These are phyloP conservation scores for Sporophila hypoxantha DNA, from an alignment of 2,113 vertebrate genomes.

Conservation along the genomic window DNA sequence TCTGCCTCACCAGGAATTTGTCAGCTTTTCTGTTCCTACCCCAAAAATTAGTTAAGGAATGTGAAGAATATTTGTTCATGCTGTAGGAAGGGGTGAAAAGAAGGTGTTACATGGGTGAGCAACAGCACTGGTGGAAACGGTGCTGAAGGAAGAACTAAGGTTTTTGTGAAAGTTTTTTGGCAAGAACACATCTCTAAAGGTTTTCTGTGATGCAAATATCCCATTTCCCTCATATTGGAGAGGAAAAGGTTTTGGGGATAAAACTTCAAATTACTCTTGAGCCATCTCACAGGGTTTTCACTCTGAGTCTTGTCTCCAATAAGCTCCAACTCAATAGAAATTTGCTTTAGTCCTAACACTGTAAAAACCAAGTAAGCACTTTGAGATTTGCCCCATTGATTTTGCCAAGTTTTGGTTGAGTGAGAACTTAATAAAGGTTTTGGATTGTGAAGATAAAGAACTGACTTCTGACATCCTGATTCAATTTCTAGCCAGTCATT, in stretches of 20 bases:
- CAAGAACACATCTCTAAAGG: background rate
- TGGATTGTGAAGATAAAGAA: conserved; percentile 41
- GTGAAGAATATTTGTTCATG: background rate
- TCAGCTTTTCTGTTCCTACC: background rate
- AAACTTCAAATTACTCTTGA: background rate
- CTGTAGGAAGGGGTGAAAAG: conserved; percentile 7
- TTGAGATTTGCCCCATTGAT: conserved; percentile 47
- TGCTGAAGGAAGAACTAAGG: background rate
- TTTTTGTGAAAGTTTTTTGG: background rate
- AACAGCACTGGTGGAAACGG: background rate
- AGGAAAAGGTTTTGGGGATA: background rate
- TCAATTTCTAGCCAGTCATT: conserved; percentile 33
- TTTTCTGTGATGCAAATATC: background rate
- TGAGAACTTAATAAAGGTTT: conserved; percentile 56
- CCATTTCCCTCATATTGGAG: background rate
- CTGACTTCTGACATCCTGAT: conserved; percentile 46
- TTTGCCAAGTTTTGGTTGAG: conserved; percentile 49
- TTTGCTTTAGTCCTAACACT: conserved; percentile 6
- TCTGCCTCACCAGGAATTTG: background rate
- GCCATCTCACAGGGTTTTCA: background rate
- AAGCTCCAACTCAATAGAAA: conserved; percentile 24
- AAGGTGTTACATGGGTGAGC: background rate
- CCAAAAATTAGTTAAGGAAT: background rate
- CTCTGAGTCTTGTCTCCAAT: background rate
- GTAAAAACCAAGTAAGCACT: conserved; percentile 10